These are phyloP conservation scores for Acronicta leporina DNA, from an alignment of 2,888 invertebrate species.

Conservation along the genomic window DNA sequence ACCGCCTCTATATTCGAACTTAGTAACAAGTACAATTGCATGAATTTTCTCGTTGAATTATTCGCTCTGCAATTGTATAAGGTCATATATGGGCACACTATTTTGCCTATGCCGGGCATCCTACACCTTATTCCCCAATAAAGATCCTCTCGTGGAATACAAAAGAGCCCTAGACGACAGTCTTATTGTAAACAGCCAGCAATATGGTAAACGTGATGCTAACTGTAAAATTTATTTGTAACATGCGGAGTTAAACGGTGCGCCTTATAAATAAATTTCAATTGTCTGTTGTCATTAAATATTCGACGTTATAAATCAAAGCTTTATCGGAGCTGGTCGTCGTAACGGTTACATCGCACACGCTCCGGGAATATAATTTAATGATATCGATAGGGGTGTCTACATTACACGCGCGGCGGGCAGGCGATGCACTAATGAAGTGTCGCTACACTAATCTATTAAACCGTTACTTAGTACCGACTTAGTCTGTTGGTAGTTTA, in stretches of 20 bases:
- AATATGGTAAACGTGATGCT: constrained; percentile 79
- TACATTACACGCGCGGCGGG: constrained; percentile 54
- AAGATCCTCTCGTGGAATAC: constrained; percentile 74
- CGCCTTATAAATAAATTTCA: constrained; percentile 86
- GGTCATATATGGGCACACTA: constrained; percentile 60
- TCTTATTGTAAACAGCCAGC: constrained; percentile 73
- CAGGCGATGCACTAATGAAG: constrained; percentile 53
- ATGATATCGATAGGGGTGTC: constrained; percentile 77
- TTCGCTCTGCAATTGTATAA: constrained; percentile 55
- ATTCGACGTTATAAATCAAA: constrained; percentile 86
- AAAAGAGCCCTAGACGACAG: constrained; percentile 73
- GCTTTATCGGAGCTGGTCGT: constrained; percentile 81
- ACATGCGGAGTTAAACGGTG: constrained; percentile 75
- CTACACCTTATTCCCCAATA: constrained; percentile 68
- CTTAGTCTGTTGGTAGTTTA: constrained; percentile 2
- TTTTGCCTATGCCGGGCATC: constrained; percentile 59
- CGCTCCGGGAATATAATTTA: constrained; percentile 82
- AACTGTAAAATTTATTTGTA: constrained; percentile 84
- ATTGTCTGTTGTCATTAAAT: constrained; percentile 87
- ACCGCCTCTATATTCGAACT: constrained; percentile 42
- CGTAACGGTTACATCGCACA: constrained; percentile 80
- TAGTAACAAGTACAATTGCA: constrained; percentile 58
- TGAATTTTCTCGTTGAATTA: constrained; percentile 62
- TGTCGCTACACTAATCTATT: constrained; percentile 45
- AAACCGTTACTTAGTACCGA: constrained; percentile 11